These are phyloP conservation scores for Euphonia xanthogaster DNA, from an alignment of 2,797 vertebrate genomes.

Conservation along the genomic window DNA sequence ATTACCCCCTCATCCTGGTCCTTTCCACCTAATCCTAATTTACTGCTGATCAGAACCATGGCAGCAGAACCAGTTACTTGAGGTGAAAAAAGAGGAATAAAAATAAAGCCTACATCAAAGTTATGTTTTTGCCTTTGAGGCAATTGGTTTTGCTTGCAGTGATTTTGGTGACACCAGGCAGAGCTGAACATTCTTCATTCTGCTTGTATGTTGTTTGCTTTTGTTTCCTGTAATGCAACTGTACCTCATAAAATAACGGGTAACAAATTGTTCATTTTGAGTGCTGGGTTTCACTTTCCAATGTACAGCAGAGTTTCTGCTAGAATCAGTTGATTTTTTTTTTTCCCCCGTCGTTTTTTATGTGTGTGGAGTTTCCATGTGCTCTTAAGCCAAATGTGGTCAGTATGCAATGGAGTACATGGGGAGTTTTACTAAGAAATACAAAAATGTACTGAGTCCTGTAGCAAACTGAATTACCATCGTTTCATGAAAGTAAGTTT, in stretches of 20 bases:
- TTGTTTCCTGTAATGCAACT: neutral
- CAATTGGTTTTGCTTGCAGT: conserved; percentile 15
- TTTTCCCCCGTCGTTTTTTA: neutral
- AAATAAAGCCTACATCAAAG: conserved; percentile 8
- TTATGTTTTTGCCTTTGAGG: conserved; percentile 38
- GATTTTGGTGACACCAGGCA: neutral
- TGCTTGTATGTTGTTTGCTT: neutral
- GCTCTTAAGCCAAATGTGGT: neutral
- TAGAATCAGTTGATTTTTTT: neutral
- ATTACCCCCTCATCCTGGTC: neutral
- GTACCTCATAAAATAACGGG: neutral
- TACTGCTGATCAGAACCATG: conserved; percentile 12
- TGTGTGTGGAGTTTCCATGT: neutral
- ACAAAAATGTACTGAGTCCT: neutral
- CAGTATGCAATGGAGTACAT: neutral
- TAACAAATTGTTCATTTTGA: neutral
- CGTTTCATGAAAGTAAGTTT: neutral
- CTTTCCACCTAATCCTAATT: conserved; percentile 35
- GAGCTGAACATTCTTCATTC: neutral
- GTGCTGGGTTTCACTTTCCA: neutral
- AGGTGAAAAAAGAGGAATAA: neutral
- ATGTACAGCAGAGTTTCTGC: neutral
- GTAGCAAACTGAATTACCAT: neutral
- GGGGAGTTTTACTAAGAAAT: neutral
- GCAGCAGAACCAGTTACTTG: neutral